Evolutionary conservation across 2,888 invertebrate genomes (phyloP).

Genomic region (Hemistola chrysoprasaria): DNA sequence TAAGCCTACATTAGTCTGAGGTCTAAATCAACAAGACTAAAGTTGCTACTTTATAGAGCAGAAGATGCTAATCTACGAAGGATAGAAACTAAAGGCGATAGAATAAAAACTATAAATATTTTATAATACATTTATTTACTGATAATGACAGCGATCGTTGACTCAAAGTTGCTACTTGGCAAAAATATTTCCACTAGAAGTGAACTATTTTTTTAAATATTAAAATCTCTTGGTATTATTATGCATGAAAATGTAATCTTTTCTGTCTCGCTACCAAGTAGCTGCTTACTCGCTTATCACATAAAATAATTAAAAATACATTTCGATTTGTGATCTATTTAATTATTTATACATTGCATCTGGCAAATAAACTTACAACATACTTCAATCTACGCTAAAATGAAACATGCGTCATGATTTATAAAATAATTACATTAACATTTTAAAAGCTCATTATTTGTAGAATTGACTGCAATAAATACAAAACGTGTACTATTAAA

Average conservation of each 20-base stretch:
- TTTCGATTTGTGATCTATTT: conserved; percentile 67
- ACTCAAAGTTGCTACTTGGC: conserved; percentile 80
- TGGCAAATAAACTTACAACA: conserved; percentile 65
- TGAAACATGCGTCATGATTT: conserved; percentile 54
- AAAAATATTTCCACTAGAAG: conserved; percentile 80
- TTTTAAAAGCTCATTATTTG: conserved; percentile 66
- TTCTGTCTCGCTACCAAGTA: conserved; percentile 73
- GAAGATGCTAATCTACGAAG: conserved; percentile 1
- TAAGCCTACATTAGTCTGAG: no score
- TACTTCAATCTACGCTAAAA: conserved; percentile 53
- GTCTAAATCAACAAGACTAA: not conserved
- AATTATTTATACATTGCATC: conserved; percentile 58
- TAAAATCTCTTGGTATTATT: conserved; percentile 75
- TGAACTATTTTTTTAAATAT: conserved; percentile 76
- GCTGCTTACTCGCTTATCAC: conserved; percentile 70
- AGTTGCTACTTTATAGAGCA: not conserved
- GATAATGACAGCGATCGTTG: conserved; percentile 81
- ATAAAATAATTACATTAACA: conserved; percentile 55
- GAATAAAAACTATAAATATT: conserved; percentile 52
- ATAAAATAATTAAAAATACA: conserved; percentile 64
- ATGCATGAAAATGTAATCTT: conserved; percentile 66
- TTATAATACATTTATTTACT: conserved; percentile 82
- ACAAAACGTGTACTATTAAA: conserved; percentile 57
- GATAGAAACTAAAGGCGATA: conserved; percentile 2
- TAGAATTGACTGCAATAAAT: conserved; percentile 76